Percentiles rank a stretch among this genome's conserved stretches.
Evolutionary conservation across 2,113 vertebrate species (phyloP).

Genomic region (Neoarius graeffei): DNA sequence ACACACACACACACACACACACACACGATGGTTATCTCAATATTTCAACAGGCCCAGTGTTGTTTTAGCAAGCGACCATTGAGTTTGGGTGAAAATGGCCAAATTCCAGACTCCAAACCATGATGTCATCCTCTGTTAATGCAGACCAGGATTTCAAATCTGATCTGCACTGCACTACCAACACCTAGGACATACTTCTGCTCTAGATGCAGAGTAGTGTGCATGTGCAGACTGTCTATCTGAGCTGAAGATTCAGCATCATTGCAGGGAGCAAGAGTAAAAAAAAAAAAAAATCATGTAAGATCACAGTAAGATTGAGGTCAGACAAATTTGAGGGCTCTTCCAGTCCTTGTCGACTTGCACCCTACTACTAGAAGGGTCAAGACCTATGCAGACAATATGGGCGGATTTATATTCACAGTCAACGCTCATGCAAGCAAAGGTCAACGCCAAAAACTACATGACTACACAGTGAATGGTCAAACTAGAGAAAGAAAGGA

Average conservation of each 20-base stretch:
- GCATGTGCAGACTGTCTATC: not conserved
- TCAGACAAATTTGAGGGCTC: not conserved
- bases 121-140: conserved; percentile 4
- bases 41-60: not conserved
- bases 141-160: not conserved
- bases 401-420: not conserved
- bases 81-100: not conserved
- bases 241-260: not conserved
- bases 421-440: not conserved
- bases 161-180: not conserved
- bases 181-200: not conserved
- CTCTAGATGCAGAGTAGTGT: not conserved
- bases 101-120: not conserved
- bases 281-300: not conserved
- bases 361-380: not conserved
- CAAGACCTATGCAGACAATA: not conserved
- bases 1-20: conserved; percentile 10
- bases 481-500: not conserved
- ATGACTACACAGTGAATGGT: not conserved
- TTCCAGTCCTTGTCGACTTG: not conserved
- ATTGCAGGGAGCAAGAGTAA: not conserved
- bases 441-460: not conserved
- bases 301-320: not conserved
- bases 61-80: not conserved
- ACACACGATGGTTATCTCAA: not conserved